Evolutionary conservation across 2,888 invertebrate species (phyloP).

Genomic region (Melinopterus prodromus): DNA sequence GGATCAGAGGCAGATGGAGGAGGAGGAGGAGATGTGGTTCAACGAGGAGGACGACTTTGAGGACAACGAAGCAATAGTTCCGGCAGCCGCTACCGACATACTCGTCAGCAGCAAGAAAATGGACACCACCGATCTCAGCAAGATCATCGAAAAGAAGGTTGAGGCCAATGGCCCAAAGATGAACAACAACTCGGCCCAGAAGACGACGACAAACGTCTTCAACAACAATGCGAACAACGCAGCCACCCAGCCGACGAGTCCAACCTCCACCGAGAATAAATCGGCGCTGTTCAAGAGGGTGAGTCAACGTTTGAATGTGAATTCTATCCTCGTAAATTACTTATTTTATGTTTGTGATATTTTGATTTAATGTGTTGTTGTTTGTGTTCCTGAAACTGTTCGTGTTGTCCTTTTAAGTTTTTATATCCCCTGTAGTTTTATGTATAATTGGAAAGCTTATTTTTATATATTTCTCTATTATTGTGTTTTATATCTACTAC

Average conservation of each 20-base stretch:
- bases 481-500: no score
- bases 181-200: slow-evolving; percentile 54
- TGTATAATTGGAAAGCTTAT: no score
- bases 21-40: slow-evolving; percentile 99
- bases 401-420: no score
- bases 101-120: slow-evolving; percentile 63
- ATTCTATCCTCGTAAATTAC: background rate
- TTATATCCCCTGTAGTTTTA: no score
- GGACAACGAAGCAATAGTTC: slow-evolving; percentile 73
- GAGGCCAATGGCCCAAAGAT: slow-evolving; percentile 57
- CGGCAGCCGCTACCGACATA: slow-evolving; percentile 63
- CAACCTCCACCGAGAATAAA: slow-evolving; percentile 57
- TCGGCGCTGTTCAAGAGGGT: slow-evolving; percentile 64
- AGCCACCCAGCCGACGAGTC: slow-evolving; percentile 52
- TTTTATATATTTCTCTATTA: no score
- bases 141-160: slow-evolving; percentile 56
- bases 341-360: background rate
- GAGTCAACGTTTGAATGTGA: slow-evolving; percentile 41
- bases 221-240: slow-evolving; percentile 58
- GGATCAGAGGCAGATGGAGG: slow-evolving; percentile 93
- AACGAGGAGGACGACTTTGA: slow-evolving; percentile 95
- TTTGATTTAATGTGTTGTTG: background rate
- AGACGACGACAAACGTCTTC: slow-evolving; percentile 55
- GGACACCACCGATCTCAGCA: slow-evolving; percentile 69
- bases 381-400: no score